Conservation (phyloP, 2,113 vertebrate genomes). For the Dromas ardeola region DNA sequence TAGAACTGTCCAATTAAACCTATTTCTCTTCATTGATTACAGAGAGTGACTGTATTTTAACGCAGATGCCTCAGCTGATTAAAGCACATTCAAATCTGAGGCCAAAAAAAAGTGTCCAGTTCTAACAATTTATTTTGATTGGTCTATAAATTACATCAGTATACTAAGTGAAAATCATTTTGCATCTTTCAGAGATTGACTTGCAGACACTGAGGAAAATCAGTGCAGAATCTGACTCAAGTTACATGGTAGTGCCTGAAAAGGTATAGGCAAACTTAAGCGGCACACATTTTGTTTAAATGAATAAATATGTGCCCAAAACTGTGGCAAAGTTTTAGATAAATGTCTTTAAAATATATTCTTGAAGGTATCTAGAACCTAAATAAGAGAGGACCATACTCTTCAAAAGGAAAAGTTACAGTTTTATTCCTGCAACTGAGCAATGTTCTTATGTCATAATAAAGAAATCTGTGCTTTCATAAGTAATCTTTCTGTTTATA, state of each 20-base stretch:
- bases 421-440: background rate
- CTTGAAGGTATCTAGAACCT: background rate
- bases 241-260: rapidly evolving
- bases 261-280: background rate
- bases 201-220: background rate
- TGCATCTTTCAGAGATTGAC: background rate
- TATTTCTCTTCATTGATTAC: background rate
- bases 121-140: background rate
- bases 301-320: background rate
- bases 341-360: background rate
- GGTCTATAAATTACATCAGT: background rate
- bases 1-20: background rate
- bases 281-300: background rate
- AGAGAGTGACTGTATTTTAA: background rate
- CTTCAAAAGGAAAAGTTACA: background rate
- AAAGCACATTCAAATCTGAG: background rate
- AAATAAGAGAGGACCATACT: background rate
- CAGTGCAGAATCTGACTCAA: background rate
- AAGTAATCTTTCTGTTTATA: background rate
- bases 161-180: background rate
- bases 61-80: background rate
- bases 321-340: background rate
- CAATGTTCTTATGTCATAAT: background rate
- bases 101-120: background rate
- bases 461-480: background rate